These are phyloP conservation scores for Corydoras maculifer DNA, from an alignment of 2,113 vertebrate genomes.

Conservation along the genomic window DNA sequence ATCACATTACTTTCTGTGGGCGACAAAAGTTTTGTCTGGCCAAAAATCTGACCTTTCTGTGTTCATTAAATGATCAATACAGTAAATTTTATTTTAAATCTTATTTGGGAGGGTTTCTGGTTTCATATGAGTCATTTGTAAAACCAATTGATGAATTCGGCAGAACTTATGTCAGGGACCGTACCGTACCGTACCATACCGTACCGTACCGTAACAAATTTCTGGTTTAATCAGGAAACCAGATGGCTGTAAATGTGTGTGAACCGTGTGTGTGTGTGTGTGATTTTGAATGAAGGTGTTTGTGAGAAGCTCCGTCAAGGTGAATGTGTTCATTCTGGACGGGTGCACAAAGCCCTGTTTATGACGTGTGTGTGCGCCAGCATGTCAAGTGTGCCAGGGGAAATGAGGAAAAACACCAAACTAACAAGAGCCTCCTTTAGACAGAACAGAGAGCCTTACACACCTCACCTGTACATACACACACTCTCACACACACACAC, in stretches of 20 bases:
- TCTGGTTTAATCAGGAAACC: too few species aligned
- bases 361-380: neutral
- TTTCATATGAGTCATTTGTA: too few species aligned
- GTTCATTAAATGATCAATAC: too few species aligned
- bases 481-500: conserved; percentile 14
- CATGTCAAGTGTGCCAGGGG: conserved; percentile 50
- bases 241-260: conserved; percentile 5
- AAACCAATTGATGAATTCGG: too few species aligned
- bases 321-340: conserved; percentile 1
- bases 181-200: too few species aligned
- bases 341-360: neutral
- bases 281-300: conserved; percentile 25
- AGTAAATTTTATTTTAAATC: too few species aligned
- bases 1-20: too few species aligned
- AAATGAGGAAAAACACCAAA: conserved; percentile 58
- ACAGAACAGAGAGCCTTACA: conserved; percentile 53
- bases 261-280: conserved; percentile 30
- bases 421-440: conserved; percentile 62
- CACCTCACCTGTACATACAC: conserved; percentile 30
- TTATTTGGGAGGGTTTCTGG: too few species aligned
- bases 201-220: too few species aligned
- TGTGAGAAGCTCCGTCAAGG: neutral
- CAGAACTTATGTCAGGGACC: too few species aligned
- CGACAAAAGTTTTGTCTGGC: too few species aligned
- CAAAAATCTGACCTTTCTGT: too few species aligned